Evolutionary conservation across 2,888 invertebrate genomes (phyloP).

Genomic region (Eretmocerus hayati): DNA sequence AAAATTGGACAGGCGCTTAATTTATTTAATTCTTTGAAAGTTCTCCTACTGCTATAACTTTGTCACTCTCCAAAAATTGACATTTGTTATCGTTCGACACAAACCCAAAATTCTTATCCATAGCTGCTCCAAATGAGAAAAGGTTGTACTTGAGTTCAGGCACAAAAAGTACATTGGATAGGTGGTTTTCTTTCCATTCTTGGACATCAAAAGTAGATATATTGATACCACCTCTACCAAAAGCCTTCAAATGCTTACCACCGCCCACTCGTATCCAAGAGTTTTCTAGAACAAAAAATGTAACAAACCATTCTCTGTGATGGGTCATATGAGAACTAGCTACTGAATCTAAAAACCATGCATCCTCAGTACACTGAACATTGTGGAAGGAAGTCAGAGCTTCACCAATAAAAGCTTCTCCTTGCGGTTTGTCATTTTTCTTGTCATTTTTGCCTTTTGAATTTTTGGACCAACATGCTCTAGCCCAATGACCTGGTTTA

Average conservation of each 20-base stretch:
- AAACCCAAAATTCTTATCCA: conserved; percentile 18
- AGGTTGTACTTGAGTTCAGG: conserved; percentile 18
- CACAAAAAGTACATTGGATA: conserved; percentile 13
- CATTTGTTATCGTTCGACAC: conserved; percentile 4
- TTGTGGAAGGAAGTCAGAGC: not conserved
- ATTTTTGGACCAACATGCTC: conserved; percentile 10
- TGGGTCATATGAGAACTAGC: conserved; percentile 24
- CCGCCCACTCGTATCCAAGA: not conserved
- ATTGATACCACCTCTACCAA: conserved; percentile 8
- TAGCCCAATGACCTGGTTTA: conserved; percentile 16
- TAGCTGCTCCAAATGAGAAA: conserved; percentile 16
- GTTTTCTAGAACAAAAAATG: no score
- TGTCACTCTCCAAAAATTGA: not conserved
- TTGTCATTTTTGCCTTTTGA: conserved; percentile 5
- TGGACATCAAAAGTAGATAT: conserved; percentile 12
- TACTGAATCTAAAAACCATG: conserved; percentile 25
- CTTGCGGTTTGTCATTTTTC: not conserved
- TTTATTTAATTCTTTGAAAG: no score
- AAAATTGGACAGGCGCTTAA: no score
- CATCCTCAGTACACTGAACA: not conserved
- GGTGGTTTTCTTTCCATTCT: conserved; percentile 10
- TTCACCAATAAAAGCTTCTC: not conserved
- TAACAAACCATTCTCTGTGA: conserved; percentile 14
- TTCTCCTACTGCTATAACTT: not conserved
- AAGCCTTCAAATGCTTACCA: not conserved